Conservation (phyloP, 64 coral and sea anemone genomes). For the Acropora yongei region DNA sequence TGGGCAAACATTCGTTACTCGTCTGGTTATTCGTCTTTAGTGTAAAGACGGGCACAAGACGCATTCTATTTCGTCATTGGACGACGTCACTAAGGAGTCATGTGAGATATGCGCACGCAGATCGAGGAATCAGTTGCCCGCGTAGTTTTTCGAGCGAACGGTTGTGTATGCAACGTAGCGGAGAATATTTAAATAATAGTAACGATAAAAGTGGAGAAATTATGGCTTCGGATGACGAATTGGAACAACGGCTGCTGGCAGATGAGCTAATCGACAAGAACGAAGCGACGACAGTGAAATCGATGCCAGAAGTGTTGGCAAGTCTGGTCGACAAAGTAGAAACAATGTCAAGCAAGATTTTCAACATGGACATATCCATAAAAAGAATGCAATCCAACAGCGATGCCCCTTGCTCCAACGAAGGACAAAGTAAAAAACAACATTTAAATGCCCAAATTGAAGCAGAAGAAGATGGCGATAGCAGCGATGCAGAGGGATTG, state of each 20-base stretch:
- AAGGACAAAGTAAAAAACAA: background rate
- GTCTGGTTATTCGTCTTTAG: too few relatives aligned
- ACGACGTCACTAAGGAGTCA: background rate
- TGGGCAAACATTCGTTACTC: too few relatives aligned
- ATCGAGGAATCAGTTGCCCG: background rate
- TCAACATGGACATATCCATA: background rate
- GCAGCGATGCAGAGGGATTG: background rate
- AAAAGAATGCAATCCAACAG: background rate
- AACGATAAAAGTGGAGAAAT: background rate
- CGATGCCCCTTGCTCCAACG: background rate
- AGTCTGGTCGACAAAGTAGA: background rate
- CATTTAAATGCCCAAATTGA: background rate
- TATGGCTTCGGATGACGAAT: background rate
- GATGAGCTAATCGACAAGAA: background rate
- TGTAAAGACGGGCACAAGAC: too few relatives aligned
- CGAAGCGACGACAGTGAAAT: background rate
- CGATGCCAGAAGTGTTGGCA: background rate
- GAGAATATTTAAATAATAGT: background rate
- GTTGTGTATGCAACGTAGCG: background rate
- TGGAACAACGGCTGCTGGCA: background rate
- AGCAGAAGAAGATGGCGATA: background rate
- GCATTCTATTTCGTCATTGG: background rate
- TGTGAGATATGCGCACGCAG: background rate
- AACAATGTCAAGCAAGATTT: background rate
- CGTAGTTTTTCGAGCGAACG: background rate